Evolutionary conservation across 53 echinoderm and acorn worm genomes (phyloP), one percentile per base, ranked within the genome.

Genomic region (Patiria pectinifera): DNA sequence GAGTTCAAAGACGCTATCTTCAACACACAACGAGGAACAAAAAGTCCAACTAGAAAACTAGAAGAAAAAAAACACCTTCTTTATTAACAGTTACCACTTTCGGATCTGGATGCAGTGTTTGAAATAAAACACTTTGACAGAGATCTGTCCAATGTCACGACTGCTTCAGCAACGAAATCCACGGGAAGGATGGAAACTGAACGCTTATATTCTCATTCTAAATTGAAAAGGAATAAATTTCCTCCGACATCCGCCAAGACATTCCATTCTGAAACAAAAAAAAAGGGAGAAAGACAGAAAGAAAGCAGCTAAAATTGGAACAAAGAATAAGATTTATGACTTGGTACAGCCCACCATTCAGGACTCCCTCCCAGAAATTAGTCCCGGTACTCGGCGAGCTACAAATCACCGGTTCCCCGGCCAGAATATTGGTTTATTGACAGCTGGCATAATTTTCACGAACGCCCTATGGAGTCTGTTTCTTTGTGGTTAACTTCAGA

Each of bases 151-250:
- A 62, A 44, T 84, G 84, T 84, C 84, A 66, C 66, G 15, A 3
- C 63, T 43, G 14, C 48, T 59, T 59, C 12, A 23, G 45, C 25
- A 15, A 84, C 62, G 15, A 66, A 4, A 85, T 21, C 70, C 85
- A 69, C 35, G 35, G 35, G 35, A 44, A 16, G n/a, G 69, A 48
- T 45, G 25, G 19, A 71, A 45, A 45, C 5, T 11, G 26, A 78
- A 77, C 76, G 19, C 87, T 87, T 87, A 87, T 76, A 76, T 87
- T 87, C 87, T 87, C 87, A 77, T 77, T 87, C 76, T 35, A 76
- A 87, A 87, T 77, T 77, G 76, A 87, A 87, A 87, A 87, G 87
- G 87, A 87, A 87, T 87, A 87, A 87, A 87, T 77, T 60, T 82
- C 21, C 18, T 11, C 76, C 59, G 87, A 77, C 77, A 87, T 76